A percentile compares a stretch with the other conserved stretches of the same genome.
Conservation (phyloP, 2,888 invertebrate genomes). For the Anthophora plumipes region DNA sequence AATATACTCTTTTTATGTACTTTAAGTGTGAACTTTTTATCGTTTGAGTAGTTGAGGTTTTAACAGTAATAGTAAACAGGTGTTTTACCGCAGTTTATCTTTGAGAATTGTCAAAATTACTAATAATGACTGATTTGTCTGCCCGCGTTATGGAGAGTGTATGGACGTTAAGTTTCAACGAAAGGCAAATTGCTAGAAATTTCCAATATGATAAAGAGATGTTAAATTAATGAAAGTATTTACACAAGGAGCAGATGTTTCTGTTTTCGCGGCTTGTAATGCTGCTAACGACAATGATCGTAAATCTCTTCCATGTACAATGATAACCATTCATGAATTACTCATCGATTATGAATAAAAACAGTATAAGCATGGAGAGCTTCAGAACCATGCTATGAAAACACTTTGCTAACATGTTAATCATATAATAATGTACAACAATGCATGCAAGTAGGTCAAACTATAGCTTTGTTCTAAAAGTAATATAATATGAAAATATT, state of each 20-base stretch:
- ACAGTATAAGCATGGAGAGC: background rate
- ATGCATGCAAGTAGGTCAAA: no score
- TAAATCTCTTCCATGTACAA: constrained; percentile 5
- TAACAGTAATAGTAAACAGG: no score
- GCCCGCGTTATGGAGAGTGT: background rate
- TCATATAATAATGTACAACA: no score
- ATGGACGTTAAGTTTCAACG: background rate
- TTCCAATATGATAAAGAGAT: background rate
- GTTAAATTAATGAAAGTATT: constrained; percentile 8
- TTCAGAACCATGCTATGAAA: background rate
- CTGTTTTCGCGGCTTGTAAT: constrained; percentile 6
- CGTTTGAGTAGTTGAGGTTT: no score
- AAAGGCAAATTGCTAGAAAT: constrained; percentile 2
- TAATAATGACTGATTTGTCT: no score
- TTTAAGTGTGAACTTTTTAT: no score
- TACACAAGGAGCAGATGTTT: constrained; percentile 14
- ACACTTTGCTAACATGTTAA: no score
- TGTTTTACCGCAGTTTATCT: no score
- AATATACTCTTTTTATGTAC: no score
- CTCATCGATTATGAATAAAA: background rate
- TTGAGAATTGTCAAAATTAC: no score
- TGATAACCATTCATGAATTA: constrained; percentile 10
- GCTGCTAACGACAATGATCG: background rate
- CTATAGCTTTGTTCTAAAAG: no score
- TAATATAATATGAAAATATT: no score